These are phyloP conservation scores for Cliona cf. orientalis DNA, from an alignment of 37 sponge, comb jelly and placozoan species.

Conservation along the genomic window DNA sequence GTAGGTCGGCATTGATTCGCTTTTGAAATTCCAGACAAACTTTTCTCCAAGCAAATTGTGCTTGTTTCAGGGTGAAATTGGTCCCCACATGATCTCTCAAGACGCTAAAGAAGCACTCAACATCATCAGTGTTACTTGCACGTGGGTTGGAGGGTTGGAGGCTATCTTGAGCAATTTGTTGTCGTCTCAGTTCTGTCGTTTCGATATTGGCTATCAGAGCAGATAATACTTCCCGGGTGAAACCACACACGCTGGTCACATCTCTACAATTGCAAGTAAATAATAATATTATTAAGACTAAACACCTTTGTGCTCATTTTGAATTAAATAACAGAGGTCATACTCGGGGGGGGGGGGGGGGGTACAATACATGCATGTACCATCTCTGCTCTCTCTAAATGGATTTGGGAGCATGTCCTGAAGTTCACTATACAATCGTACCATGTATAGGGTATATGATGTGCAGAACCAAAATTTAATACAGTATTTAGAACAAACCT, in stretches of 20 bases:
- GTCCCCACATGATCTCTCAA: slow-evolving; percentile 13
- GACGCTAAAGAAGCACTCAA: slow-evolving; percentile 43
- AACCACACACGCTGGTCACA: background rate
- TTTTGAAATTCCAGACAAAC: slow-evolving; percentile 10
- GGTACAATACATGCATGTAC: no score
- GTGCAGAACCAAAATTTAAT: background rate
- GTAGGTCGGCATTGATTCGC: background rate
- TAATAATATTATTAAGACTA: background rate
- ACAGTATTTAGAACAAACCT: slow-evolving; percentile 2
- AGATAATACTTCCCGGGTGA: slow-evolving; percentile 22
- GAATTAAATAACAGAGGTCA: no score
- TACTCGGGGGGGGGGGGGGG: no score
- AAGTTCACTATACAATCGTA: no score
- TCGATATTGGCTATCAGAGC: slow-evolving; percentile 34
- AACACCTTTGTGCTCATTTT: slow-evolving; percentile 9
- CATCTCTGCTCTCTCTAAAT: no score
- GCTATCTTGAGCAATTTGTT: background rate
- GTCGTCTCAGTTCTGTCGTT: background rate
- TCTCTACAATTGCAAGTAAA: slow-evolving; percentile 11
- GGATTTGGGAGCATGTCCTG: no score
- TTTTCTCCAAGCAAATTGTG: slow-evolving; percentile 12
- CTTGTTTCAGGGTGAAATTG: slow-evolving; percentile 26
- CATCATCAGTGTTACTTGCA: slow-evolving; percentile 51
- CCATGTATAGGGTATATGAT: background rate
- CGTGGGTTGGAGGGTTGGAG: slow-evolving; percentile 15